Percentiles rank a stretch among this genome's conserved stretches.
Conservation (phyloP, 2,113 vertebrate genomes). For the Cinclus mexicanus region DNA sequence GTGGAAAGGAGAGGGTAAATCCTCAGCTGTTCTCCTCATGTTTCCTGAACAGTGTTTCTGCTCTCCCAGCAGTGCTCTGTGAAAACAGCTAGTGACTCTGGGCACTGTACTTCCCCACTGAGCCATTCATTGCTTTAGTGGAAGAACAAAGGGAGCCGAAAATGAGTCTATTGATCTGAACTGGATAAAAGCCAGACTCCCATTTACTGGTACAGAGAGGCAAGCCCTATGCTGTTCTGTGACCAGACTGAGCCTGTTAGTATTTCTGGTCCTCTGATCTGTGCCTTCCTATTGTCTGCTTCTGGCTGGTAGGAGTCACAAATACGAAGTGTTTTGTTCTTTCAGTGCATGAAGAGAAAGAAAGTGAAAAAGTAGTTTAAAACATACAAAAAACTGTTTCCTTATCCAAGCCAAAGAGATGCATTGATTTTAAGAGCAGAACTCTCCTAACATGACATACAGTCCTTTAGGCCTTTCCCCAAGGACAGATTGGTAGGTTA, state of each 20-base stretch:
- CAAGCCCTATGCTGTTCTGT: conserved; percentile 20
- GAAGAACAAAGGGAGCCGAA: conserved; percentile 33
- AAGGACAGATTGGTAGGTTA: neutral
- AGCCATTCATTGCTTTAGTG: conserved; percentile 27
- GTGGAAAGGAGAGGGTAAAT: neutral
- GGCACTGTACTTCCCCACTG: conserved; percentile 31
- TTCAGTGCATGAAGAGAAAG: conserved; percentile 5
- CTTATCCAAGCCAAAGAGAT: neutral
- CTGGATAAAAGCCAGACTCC: conserved; percentile 31
- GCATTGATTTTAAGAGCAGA: neutral
- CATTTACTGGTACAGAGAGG: conserved; percentile 34
- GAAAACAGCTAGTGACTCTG: conserved; percentile 29
- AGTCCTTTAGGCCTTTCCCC: neutral
- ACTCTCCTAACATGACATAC: neutral
- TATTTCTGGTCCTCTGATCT: conserved; percentile 48
- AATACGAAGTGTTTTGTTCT: conserved; percentile 35
- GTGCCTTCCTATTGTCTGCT: conserved; percentile 31
- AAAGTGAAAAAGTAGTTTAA: neutral
- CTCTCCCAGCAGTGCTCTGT: conserved; percentile 22
- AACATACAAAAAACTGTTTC: neutral
- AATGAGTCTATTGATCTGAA: neutral
- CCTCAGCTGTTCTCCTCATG: conserved; percentile 25
- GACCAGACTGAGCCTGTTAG: conserved; percentile 44
- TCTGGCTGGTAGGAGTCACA: conserved; percentile 23
- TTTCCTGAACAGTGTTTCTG: neutral